Base-by-base conservation (phyloP, 2,113 vertebrate genomes). In the Pterocles burchelli region DNA sequence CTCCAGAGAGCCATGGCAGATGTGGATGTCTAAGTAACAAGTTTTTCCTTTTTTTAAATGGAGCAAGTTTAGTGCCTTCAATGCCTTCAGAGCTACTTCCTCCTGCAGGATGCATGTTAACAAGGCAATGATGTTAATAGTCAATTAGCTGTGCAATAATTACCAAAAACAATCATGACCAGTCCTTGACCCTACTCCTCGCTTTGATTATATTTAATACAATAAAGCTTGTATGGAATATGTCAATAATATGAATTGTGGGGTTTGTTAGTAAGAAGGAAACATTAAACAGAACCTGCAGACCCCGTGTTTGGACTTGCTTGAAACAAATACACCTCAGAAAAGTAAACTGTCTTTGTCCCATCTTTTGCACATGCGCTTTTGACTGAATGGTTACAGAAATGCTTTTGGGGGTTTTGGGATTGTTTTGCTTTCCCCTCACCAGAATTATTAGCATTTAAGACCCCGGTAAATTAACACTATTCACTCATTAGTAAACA, bases 1-100 rank as follows among this genome's bases (percentile, higher is more conserved):
- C 95, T 99, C 94, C 97, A 99, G 89, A 97, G 99, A 24, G 99
- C 98, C 22, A 97, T 99, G 98, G 99, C 99, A 15, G 98, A 99
- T 7, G 98, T 99, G 96, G 97, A 98, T 57, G 95, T 98, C 80
- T 99, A 93, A 99, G 90, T 1, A 71, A 13, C 17, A 7, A 8
- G 24, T 8, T 5, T 52, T 67, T 21, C 9, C 51, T 28, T 55
- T 36, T 59, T 75, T 51, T 31, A 43, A 52, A 74, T 17, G 61
- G 36, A 79, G 86, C 76, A 66, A 85, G 31, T 79, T 67, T 59
- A 58, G 86, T 97, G 79, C 45, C 84, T 86, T 97, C 96, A 91
- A 16, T 95, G 98, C 97, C 97, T 98, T 91, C 71, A 38, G 79
- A 91, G 85, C 88, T 89, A 67, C 96, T 96, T 93, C 93, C 38